Evolutionary conservation across 1,140 invertebrate species (phyloP).

Genomic region (Heliconius congener): DNA sequence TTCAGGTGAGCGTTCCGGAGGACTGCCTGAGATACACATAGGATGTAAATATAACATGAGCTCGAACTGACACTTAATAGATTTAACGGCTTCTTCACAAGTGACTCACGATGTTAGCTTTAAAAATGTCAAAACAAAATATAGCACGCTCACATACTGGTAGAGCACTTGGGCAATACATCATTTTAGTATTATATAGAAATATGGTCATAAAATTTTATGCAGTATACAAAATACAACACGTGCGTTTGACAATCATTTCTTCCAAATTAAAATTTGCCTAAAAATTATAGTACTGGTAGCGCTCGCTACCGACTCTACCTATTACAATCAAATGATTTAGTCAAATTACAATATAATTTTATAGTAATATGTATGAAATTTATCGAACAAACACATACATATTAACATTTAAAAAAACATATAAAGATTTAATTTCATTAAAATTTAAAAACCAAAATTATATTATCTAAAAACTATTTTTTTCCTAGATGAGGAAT

Average conservation of each 20-base stretch:
- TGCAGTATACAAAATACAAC: background rate
- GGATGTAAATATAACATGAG: background rate
- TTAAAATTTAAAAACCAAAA: too few relatives aligned
- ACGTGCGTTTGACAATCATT: background rate
- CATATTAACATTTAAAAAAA: too few relatives aligned
- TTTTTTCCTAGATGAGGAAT: too few relatives aligned
- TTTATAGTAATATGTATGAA: too few relatives aligned
- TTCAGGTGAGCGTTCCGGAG: conserved; percentile 24
- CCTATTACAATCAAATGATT: too few relatives aligned
- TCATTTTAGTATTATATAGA: background rate
- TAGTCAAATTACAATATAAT: too few relatives aligned
- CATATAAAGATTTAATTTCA: too few relatives aligned
- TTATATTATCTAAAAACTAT: too few relatives aligned
- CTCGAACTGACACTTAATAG: background rate
- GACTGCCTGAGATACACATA: background rate
- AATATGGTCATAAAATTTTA: background rate
- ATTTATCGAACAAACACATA: too few relatives aligned
- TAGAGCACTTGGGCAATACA: background rate
- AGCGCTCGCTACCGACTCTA: background rate
- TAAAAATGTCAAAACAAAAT: background rate
- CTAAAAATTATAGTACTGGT: background rate
- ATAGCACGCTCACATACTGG: background rate
- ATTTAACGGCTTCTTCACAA: background rate
- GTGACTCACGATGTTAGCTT: background rate
- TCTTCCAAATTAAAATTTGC: background rate